Percentiles rank a stretch among this genome's conserved stretches.
phyloP scores from a whole-genome alignment of 2,888 invertebrate genomes.

The Zhengitettix transpicula region DNA sequence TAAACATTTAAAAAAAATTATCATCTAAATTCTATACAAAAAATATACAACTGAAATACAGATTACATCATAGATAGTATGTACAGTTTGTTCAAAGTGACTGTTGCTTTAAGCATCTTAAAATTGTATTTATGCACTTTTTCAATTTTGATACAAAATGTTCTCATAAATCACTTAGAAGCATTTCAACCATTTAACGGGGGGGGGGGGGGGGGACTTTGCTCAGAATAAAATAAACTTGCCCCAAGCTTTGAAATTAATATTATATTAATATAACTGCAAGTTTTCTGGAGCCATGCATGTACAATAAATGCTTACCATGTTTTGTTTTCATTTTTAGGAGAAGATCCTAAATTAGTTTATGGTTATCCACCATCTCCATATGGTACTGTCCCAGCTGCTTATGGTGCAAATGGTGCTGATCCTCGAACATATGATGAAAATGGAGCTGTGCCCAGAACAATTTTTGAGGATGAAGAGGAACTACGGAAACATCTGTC shows the following conservation, averaged over 20 bases:
- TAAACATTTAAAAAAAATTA: no score
- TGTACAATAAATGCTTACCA: neutral
- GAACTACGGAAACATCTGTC: conserved; percentile 57
- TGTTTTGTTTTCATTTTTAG: conserved; percentile 5
- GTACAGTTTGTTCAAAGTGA: no score
- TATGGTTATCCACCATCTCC: conserved; percentile 49
- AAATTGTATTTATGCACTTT: no score
- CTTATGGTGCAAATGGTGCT: conserved; percentile 13
- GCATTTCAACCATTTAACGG: no score
- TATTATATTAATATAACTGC: no score
- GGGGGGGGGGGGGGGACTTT: neutral
- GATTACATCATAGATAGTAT: no score
- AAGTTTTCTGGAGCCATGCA: neutral
- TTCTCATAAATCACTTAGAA: no score
- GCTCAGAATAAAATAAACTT: neutral
- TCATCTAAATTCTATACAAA: no score
- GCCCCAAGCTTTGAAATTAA: no score
- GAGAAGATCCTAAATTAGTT: conserved; percentile 41
- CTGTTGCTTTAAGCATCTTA: no score
- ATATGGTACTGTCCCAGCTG: conserved; percentile 30
- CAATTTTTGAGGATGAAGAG: conserved; percentile 35
- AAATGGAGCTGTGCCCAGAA: conserved; percentile 13
- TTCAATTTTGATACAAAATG: no score
- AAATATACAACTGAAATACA: no score
- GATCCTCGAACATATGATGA: conserved; percentile 14